Base-by-base conservation (phyloP, 2,888 invertebrate genomes). In the Thyatira batis region DNA sequence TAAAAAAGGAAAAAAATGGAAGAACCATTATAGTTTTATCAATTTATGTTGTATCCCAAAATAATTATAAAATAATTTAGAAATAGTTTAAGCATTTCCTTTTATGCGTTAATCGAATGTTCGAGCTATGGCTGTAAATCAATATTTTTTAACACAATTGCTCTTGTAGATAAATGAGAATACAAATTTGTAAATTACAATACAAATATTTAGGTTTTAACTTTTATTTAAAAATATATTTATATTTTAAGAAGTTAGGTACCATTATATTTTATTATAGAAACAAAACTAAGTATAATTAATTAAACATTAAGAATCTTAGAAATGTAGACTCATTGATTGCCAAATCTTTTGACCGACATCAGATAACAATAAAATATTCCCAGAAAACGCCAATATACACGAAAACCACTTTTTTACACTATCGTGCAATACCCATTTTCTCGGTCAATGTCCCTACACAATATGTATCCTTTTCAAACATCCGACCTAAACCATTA, bases 381-480 rank as follows among this genome's bases (percentile, higher is more conserved):
- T n/a, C 11, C 39, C 17, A 39, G n/a, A 39, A 39, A 39, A 39
- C 23, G 49, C 25, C 11, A 33, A 10, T 20, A 49, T 30, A 44
- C 33, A 23, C 11, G 28, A 17, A 51, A 52, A 49, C 23, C 51
- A 52, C 28, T 48, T 55, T 39, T 55, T 25, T 45, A 52, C 53
- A 54, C 28, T 45, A 51, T 45, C 39, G 51, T 49, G 46, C 43
- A 43, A 55, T 30, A 30, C 23, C 27, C 45, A 45, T 45, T 49
- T 53, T 53, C 53, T 52, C 52, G 43, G 51, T 58, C 61, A 65
- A 63, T 57, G 61, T 52, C 28, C 54, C 53, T 52, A 60, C 63
- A 78, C 76, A 78, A 79, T 74, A 74, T 71, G 65, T 80, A 74
- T 78, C 78, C 76, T 69, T 76, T 74, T 63, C 74, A 71, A 71